Evolutionary conservation across 2,888 invertebrate species (phyloP), one percentile per base, ranked within the genome.

Genomic region (Automeris io): DNA sequence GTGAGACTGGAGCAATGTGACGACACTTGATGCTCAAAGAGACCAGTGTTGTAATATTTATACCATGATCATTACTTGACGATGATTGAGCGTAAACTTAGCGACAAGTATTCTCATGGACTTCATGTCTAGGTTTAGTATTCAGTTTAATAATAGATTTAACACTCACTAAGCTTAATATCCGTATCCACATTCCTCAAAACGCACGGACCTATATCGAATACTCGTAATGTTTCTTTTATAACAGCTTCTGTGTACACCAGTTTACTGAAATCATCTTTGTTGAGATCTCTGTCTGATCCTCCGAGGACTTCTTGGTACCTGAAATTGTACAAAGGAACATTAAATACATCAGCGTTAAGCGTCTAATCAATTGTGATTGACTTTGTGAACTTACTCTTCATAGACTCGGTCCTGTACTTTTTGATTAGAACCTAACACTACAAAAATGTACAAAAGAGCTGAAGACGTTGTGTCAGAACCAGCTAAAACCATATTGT

Each of bases 201-300:
- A 2, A 69, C 39, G 0, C 62, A 37, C 0, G 69, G 61, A 0
- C 47, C 57, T 1, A 57, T 51, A 1, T 71, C 64, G 26, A 60
- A 65, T 7, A 71, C 19, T 2, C 73, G 46, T 4, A 71, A 34
- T 0, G 58, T 51, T 36, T 73, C 72, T 29, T 69, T 73, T 5
- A 70, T 42, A 2, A 71, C 64, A 1, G 71, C 71, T 9, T 72
- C 72, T 5, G 60, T 47, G 35, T 69, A 73, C 1, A 57, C 49
- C 24, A 74, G 39, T 16, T 61, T 63, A 0, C 51, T 36, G 2
- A 74, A 39, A 37, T 67, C 67, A 2, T 64, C 54, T 24, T 57
- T 64, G 3, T 42, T 49, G 2, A 61, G 48, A 11, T 59, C 56
- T 16, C 49, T 41, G 22, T 57, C 46, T 7, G 43, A 38, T n/a